These are phyloP conservation scores for Triops cancriformis DNA, from an alignment of 1,140 invertebrate species.

Conservation along the genomic window DNA sequence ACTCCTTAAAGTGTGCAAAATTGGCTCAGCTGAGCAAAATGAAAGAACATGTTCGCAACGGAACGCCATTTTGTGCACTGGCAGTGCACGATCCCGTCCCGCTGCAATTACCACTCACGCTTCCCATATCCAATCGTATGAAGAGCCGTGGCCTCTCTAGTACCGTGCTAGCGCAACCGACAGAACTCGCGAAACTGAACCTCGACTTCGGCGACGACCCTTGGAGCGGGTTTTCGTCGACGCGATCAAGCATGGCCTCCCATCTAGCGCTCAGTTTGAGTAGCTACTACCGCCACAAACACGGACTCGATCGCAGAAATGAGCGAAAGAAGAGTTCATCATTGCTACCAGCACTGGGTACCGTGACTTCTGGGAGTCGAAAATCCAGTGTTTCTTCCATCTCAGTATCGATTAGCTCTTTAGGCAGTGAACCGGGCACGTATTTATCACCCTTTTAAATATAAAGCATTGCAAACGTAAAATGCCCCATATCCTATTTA, in stretches of 20 bases:
- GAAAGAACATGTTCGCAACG: conserved; percentile 19
- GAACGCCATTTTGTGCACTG: conserved; percentile 22
- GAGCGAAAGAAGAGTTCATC: not conserved
- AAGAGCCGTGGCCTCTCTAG: conserved; percentile 10
- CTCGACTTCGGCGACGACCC: not conserved
- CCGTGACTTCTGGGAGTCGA: not conserved
- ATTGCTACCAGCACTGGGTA: not conserved
- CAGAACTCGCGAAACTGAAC: not conserved
- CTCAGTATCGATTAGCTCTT: not conserved
- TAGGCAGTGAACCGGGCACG: not conserved
- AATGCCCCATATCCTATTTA: not conserved
- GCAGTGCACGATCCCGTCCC: not conserved
- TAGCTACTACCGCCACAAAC: not conserved
- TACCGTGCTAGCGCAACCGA: not conserved
- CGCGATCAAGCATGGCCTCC: not conserved
- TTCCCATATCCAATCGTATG: conserved; percentile 17
- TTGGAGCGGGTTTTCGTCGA: not conserved
- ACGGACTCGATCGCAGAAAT: not conserved
- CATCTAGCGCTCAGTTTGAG: not conserved
- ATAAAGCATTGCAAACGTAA: not conserved
- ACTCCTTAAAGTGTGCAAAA: conserved; percentile 13
- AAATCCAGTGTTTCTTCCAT: not conserved
- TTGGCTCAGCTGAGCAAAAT: not conserved
- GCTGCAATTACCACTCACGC: not conserved
- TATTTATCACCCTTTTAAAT: not conserved